Percentiles rank a stretch among this genome's conserved stretches.
phyloP scores from a whole-genome alignment of 2,888 invertebrate species.

The Rhingia campestris region DNA sequence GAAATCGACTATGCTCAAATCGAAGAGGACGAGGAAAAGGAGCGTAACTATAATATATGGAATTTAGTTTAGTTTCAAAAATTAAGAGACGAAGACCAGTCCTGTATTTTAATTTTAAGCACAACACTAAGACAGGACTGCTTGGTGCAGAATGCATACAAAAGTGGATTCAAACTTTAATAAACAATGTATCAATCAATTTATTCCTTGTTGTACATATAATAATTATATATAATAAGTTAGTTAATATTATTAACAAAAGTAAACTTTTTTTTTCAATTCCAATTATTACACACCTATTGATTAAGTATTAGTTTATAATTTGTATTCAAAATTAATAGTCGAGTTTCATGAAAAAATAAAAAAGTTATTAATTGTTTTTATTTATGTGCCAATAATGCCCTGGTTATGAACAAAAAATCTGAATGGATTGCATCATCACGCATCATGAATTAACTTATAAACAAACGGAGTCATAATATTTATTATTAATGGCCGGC shows the following conservation, averaged over 20 bases:
- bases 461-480: slow-evolving; percentile 25
- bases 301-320: slow-evolving; percentile 17
- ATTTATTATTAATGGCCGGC: slow-evolving; percentile 33
- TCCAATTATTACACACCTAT: background rate
- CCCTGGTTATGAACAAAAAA: too few relatives aligned
- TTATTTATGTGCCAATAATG: background rate
- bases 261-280: slow-evolving; percentile 15
- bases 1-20: slow-evolving; percentile 82
- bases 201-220: background rate
- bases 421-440: slow-evolving; percentile 21
- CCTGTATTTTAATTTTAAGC: slow-evolving; percentile 14
- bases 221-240: slow-evolving; percentile 6
- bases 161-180: background rate
- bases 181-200: background rate
- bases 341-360: slow-evolving; percentile 3
- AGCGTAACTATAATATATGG: slow-evolving; percentile 82
- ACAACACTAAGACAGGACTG: slow-evolving; percentile 1
- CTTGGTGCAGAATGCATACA: background rate
- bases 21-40: slow-evolving; percentile 80
- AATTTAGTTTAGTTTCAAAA: slow-evolving; percentile 78
- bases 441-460: slow-evolving; percentile 37
- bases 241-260: background rate
- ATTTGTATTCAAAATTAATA: slow-evolving; percentile 9
- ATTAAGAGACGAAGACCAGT: background rate
- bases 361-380: background rate